Evolutionary conservation across 64 coral and sea anemone species (phyloP).

Genomic region (Astreopora myriophthalma): DNA sequence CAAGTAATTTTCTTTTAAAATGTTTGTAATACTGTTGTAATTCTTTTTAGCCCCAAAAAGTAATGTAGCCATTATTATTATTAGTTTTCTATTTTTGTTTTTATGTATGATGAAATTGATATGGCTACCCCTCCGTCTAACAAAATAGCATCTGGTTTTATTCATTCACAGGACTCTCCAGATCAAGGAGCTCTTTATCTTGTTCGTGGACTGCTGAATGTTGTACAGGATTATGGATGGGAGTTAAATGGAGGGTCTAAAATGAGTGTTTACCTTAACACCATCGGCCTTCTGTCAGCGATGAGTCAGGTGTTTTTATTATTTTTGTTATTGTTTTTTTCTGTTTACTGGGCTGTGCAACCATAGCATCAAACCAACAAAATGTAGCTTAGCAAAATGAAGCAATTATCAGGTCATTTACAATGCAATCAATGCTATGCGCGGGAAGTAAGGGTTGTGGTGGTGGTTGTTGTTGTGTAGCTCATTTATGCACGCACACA

Average conservation of each 20-base stretch:
- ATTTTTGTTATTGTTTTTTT: background rate
- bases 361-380: too few species aligned
- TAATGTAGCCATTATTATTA: background rate
- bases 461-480: too few species aligned
- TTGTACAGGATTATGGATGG: constrained; percentile 93
- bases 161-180: constrained; percentile 78
- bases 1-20: too few species aligned
- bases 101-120: too few species aligned
- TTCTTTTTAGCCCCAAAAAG: too few species aligned
- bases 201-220: constrained; percentile 86
- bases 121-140: too few species aligned
- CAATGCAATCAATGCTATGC: too few species aligned
- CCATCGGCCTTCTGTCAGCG: constrained; percentile 82
- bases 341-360: too few species aligned
- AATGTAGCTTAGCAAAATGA: too few species aligned
- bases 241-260: constrained; percentile 92
- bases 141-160: background rate
- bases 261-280: constrained; percentile 92
- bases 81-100: background rate
- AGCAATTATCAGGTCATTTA: too few species aligned
- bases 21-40: background rate
- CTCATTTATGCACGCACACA: too few species aligned
- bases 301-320: constrained; percentile 78
- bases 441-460: too few species aligned
- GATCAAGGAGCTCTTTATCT: constrained; percentile 92